Evolutionary conservation across 2,888 invertebrate species (phyloP).

Genomic region (Hirudinaria manillensis): DNA sequence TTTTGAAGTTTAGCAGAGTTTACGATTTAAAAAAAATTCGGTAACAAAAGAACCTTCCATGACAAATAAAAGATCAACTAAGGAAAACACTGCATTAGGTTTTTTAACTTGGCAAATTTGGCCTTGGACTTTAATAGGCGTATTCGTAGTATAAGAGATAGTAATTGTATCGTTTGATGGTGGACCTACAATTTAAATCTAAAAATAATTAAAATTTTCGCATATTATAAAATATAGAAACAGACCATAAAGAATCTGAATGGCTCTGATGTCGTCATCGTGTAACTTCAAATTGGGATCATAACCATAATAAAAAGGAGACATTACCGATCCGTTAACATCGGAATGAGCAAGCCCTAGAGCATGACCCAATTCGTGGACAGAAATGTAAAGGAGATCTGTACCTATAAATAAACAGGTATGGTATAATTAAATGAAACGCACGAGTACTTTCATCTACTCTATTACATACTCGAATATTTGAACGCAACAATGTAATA

Average conservation of each 20-base stretch:
- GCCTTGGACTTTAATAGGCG: too few relatives aligned
- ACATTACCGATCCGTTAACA: conserved; percentile 83
- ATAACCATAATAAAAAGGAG: conserved; percentile 90
- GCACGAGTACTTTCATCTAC: too few relatives aligned
- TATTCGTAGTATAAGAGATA: too few relatives aligned
- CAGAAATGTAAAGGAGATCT: conserved; percentile 63
- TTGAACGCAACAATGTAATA: too few relatives aligned
- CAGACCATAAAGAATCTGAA: conserved; percentile 51
- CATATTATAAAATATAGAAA: background rate
- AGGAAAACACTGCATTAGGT: too few relatives aligned
- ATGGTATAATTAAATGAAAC: too few relatives aligned
- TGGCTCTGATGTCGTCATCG: conserved; percentile 69
- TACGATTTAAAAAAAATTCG: too few relatives aligned
- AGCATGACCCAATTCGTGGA: conserved; percentile 95
- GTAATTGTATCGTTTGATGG: background rate
- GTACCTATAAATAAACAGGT: conserved; percentile 48
- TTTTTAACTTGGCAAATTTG: too few relatives aligned
- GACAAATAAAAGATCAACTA: too few relatives aligned
- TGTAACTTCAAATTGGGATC: conserved; percentile 78
- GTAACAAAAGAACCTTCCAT: too few relatives aligned
- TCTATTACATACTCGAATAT: too few relatives aligned
- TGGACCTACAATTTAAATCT: background rate
- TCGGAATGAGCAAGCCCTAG: conserved; percentile 91
- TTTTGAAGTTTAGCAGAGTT: too few relatives aligned
- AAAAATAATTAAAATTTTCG: background rate